A percentile compares a stretch with the other conserved stretches of the same genome.
These are phyloP conservation scores for Propithecus deckenii DNA, from an alignment of 2,797 vertebrate genomes.

Conservation along the genomic window DNA sequence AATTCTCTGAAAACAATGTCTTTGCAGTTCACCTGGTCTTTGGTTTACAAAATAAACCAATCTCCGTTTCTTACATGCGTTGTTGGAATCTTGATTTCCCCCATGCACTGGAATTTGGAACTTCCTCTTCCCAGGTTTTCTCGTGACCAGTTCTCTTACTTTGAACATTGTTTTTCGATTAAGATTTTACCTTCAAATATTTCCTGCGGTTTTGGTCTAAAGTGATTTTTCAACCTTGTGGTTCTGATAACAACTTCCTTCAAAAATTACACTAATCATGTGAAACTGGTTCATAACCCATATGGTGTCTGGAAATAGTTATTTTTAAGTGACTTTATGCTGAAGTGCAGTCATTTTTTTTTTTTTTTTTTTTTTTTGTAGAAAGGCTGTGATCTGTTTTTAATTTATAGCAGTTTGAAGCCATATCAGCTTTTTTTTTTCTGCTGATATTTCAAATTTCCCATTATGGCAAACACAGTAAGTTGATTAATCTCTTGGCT, in stretches of 20 bases:
- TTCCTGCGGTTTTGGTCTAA: slow-evolving; percentile 64
- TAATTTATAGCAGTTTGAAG: slow-evolving; percentile 76
- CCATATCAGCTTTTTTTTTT: slow-evolving; percentile 61
- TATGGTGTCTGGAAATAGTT: slow-evolving; percentile 75
- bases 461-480: slow-evolving; percentile 52
- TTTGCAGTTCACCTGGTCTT: slow-evolving; percentile 41
- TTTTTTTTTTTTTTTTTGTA: slow-evolving; percentile 65
- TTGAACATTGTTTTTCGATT: slow-evolving; percentile 62
- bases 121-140: slow-evolving; percentile 38
- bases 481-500: slow-evolving; percentile 70
- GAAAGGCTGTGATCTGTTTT: slow-evolving; percentile 71
- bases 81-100: slow-evolving; percentile 27
- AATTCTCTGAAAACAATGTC: background rate
- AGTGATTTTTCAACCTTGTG: slow-evolving; percentile 71
- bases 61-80: background rate
- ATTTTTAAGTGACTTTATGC: slow-evolving; percentile 76
- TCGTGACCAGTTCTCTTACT: slow-evolving; percentile 31
- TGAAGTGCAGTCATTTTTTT: slow-evolving; percentile 64
- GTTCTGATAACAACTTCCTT: slow-evolving; percentile 78
- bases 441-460: slow-evolving; percentile 78
- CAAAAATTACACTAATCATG: slow-evolving; percentile 72
- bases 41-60: slow-evolving; percentile 29
- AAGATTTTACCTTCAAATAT: slow-evolving; percentile 62
- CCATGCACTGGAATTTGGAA: slow-evolving; percentile 1
- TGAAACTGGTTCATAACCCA: slow-evolving; percentile 70